A percentile compares a stretch with the other conserved stretches of the same genome.
phyloP scores from a whole-genome alignment of 2,113 vertebrate genomes.

The Cyprinodon brontotheroides region DNA sequence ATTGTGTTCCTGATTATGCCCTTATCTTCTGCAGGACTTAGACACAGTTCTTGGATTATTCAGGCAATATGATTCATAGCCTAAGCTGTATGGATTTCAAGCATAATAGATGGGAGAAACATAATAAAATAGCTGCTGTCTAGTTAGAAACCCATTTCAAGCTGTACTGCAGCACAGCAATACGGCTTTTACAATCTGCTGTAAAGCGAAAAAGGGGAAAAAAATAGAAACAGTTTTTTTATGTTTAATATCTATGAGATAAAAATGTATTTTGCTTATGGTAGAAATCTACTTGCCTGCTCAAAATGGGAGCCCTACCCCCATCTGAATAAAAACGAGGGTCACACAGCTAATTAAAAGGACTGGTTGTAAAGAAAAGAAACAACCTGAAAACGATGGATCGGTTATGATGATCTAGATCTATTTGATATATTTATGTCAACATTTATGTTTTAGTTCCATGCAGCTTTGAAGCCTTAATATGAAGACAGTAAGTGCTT shows the following conservation, averaged over 20 bases:
- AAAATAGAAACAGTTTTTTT: not conserved
- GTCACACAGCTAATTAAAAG: not conserved
- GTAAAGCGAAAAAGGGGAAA: not conserved
- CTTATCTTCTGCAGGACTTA: not conserved
- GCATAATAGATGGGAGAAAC: not conserved
- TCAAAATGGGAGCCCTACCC: not conserved
- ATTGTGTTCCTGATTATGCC: not conserved
- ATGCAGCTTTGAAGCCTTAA: not conserved
- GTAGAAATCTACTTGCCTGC: not conserved
- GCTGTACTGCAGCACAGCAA: not conserved
- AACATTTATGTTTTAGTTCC: not conserved
- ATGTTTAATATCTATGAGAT: not conserved
- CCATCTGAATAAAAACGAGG: not conserved
- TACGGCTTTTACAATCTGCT: not conserved
- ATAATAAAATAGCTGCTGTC: not conserved
- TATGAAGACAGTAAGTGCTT: not conserved
- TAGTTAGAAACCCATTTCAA: not conserved
- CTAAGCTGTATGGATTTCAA: conserved; percentile 1
- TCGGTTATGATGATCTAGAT: not conserved
- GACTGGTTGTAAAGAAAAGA: too few species aligned
- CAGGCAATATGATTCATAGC: not conserved
- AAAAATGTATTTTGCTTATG: not conserved
- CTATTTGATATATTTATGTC: not conserved
- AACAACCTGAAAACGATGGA: too few species aligned
- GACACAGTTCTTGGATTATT: not conserved